Conservation (phyloP, 2,113 vertebrate species). For the Thryonomys swinderianus region DNA sequence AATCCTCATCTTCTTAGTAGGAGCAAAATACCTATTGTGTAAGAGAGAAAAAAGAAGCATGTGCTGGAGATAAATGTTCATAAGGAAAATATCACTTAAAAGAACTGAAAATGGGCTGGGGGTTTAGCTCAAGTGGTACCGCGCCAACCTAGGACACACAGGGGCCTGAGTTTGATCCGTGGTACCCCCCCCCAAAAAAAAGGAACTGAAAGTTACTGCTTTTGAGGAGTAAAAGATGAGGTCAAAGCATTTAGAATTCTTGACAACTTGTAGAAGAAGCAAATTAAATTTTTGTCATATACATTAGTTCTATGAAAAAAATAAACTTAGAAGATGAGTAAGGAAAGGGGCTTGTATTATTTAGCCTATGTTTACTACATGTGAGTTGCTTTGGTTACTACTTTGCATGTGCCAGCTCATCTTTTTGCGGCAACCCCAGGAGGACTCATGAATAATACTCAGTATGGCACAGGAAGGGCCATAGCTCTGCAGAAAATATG, state of each 20-base stretch:
- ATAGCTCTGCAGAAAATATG: neutral
- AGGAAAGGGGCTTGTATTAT: neutral
- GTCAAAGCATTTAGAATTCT: neutral
- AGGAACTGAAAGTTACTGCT: neutral
- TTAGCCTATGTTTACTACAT: neutral
- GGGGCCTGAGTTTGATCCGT: too few species aligned
- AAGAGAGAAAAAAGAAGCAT: neutral
- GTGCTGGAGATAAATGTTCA: neutral
- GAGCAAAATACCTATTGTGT: neutral
- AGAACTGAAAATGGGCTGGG: neutral
- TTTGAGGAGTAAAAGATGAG: too few species aligned
- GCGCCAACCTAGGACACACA: too few species aligned
- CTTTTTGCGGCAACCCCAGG: neutral
- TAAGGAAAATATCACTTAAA: neutral
- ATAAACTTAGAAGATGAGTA: neutral
- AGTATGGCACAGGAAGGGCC: neutral
- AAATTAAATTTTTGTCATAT: neutral
- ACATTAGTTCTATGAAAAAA: neutral
- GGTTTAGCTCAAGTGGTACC: too few species aligned
- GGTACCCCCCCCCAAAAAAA: too few species aligned
- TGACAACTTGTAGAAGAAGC: neutral
- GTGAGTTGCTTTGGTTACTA: neutral
- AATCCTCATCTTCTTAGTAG: neutral
- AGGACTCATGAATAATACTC: neutral
- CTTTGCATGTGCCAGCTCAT: neutral